A percentile compares a stretch with the other conserved stretches of the same genome.
Evolutionary conservation across 2,888 invertebrate species (phyloP).

Genomic region (Sepioteuthis lessoniana): DNA sequence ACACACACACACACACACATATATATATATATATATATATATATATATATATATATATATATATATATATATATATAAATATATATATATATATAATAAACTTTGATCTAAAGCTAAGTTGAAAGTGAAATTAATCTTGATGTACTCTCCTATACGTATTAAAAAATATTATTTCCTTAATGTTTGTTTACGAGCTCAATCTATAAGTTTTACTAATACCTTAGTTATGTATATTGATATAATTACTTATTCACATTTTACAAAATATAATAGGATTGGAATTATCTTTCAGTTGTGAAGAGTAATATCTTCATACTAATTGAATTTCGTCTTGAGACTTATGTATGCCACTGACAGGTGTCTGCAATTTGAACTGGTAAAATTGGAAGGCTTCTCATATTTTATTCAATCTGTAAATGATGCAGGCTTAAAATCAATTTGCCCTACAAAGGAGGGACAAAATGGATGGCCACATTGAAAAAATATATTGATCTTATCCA

Average conservation of each 20-base stretch:
- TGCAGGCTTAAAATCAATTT: neutral
- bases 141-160: too few species aligned
- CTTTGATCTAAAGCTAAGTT: too few species aligned
- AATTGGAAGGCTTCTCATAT: neutral
- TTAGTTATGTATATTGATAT: neutral
- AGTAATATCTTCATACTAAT: neutral
- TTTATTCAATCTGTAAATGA: neutral
- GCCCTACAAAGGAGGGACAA: neutral
- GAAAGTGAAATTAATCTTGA: too few species aligned
- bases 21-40: too few species aligned
- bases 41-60: too few species aligned
- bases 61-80: too few species aligned
- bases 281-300: neutral
- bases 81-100: too few species aligned
- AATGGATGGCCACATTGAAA: neutral
- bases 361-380: neutral
- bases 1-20: too few species aligned
- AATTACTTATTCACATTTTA: neutral
- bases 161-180: too few species aligned
- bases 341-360: neutral
- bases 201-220: neutral
- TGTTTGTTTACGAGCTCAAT: neutral
- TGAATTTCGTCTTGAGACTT: neutral
- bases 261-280: neutral
- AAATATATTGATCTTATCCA: neutral